A percentile compares a stretch with the other conserved stretches of the same genome.
These are phyloP conservation scores for Amphimallon solstitiale DNA, from an alignment of 2,888 invertebrate species.

Conservation along the genomic window DNA sequence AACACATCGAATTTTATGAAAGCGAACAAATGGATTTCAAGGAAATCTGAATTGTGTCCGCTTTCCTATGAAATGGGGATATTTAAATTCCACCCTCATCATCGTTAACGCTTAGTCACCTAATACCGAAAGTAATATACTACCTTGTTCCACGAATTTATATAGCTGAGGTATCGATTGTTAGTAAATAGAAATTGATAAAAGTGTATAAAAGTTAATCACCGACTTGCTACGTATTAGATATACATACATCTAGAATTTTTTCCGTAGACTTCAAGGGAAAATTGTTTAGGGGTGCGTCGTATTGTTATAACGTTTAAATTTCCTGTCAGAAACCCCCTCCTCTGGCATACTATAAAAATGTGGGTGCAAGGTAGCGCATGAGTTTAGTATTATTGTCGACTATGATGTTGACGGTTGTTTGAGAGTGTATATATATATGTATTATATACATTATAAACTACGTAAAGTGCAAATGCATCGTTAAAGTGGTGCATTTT, in stretches of 20 bases:
- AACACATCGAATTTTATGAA: not conserved
- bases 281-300: slow-evolving; percentile 42
- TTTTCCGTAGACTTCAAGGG: slow-evolving; percentile 29
- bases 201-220: slow-evolving; percentile 6
- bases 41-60: slow-evolving; percentile 19
- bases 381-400: slow-evolving; percentile 53
- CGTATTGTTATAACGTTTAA: slow-evolving; percentile 39
- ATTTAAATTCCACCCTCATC: slow-evolving; percentile 25
- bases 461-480: slow-evolving; percentile 47
- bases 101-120: slow-evolving; percentile 32
- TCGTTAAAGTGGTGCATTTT: slow-evolving; percentile 49
- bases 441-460: not conserved
- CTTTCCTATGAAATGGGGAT: slow-evolving; percentile 30
- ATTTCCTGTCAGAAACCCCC: slow-evolving; percentile 52
- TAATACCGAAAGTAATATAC: not conserved
- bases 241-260: slow-evolving; percentile 2
- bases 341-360: slow-evolving; percentile 54
- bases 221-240: not conserved
- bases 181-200: slow-evolving; percentile 50
- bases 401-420: slow-evolving; percentile 47
- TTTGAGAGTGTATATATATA: slow-evolving; percentile 12
- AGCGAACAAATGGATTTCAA: slow-evolving; percentile 5
- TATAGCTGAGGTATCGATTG: slow-evolving; percentile 51
- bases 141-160: slow-evolving; percentile 48
- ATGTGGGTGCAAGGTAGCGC: slow-evolving; percentile 53